Percentiles rank a stretch among this genome's conserved stretches.
Evolutionary conservation across 2,888 invertebrate genomes (phyloP).

Genomic region (Mesorhabditis sp.): DNA sequence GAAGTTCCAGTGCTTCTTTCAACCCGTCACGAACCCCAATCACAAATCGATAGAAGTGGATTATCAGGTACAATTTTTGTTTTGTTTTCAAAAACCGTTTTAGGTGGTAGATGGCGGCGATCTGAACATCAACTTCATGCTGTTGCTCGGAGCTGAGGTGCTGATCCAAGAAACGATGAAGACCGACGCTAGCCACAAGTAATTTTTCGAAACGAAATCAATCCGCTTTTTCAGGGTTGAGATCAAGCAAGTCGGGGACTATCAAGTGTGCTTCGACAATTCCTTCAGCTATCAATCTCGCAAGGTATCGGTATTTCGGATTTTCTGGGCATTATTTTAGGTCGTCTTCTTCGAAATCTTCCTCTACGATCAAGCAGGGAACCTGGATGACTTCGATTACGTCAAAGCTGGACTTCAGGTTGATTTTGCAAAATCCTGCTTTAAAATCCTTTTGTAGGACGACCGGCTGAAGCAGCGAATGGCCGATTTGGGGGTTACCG

Average conservation of each 20-base stretch:
- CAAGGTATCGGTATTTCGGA: slow-evolving; percentile 65
- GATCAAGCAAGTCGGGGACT: slow-evolving; percentile 68
- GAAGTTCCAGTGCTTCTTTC: slow-evolving; percentile 54
- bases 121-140: slow-evolving; percentile 76
- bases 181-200: slow-evolving; percentile 60
- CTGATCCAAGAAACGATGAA: slow-evolving; percentile 58
- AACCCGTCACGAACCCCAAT: slow-evolving; percentile 42
- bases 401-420: slow-evolving; percentile 16
- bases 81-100: slow-evolving; percentile 16
- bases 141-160: slow-evolving; percentile 63
- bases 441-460: slow-evolving; percentile 28
- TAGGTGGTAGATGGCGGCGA: slow-evolving; percentile 81
- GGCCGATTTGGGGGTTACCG: slow-evolving; percentile 45
- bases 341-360: slow-evolving; percentile 59
- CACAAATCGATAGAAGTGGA: slow-evolving; percentile 52
- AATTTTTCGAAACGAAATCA: slow-evolving; percentile 6
- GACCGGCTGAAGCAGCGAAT: slow-evolving; percentile 27
- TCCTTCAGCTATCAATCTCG: slow-evolving; percentile 76
- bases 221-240: slow-evolving; percentile 36
- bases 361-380: slow-evolving; percentile 49
- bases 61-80: slow-evolving; percentile 69
- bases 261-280: slow-evolving; percentile 82
- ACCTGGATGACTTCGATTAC: slow-evolving; percentile 45
- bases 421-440: background rate
- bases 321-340: slow-evolving; percentile 8